Base-by-base conservation (phyloP, 2,888 invertebrate genomes). In the Diogma glabrata region DNA sequence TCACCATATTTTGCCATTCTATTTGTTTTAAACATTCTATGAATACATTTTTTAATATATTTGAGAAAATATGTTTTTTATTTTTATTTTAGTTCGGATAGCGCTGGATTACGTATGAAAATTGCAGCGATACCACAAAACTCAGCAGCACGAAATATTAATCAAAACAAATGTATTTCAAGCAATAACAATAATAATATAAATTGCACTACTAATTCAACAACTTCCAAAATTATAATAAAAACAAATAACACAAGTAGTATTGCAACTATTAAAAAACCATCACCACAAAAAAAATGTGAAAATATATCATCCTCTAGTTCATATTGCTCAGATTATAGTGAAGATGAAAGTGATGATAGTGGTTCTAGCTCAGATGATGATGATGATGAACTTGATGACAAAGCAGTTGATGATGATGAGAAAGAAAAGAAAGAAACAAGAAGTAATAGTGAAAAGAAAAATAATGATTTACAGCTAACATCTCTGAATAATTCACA, bases 61-160 rank as follows among this genome's bases (percentile, higher is more conserved):
- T n/a, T n/a, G n/a, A n/a, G n/a, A n/a, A n/a, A n/a, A n/a, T n/a
- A n/a, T n/a, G 3, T 30, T 22, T 46, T 19, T 8, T 8, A 33
- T 46, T 38, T 28, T 38, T 30, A 12, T 47, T 52, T 46, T 30
- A 67, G 69, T 55, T 66, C 70, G 47, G 69, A 68, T 56, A 62
- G 62, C 14, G 67, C 63, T 59, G 67, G 69, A 30, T 59, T 70
- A 28, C 64, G 70, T 47, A 70, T 70, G 69, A 70, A 63, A 63
- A 69, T 70, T 52, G 68, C 70, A 12, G 69, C 69, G 14, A 67
- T 70, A 53, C 61, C 65, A 12, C 61, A 63, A 16, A 51, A 51
- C 20, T 9, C 38, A 45, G 28, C 16, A 6, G 45, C 17, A 22
- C 33, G 22, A 1, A 4, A 38, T 26, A 12, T 14, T 16, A 16